Evolutionary conservation across 2,888 invertebrate species (phyloP).

Genomic region (Coelopa pilipes): DNA sequence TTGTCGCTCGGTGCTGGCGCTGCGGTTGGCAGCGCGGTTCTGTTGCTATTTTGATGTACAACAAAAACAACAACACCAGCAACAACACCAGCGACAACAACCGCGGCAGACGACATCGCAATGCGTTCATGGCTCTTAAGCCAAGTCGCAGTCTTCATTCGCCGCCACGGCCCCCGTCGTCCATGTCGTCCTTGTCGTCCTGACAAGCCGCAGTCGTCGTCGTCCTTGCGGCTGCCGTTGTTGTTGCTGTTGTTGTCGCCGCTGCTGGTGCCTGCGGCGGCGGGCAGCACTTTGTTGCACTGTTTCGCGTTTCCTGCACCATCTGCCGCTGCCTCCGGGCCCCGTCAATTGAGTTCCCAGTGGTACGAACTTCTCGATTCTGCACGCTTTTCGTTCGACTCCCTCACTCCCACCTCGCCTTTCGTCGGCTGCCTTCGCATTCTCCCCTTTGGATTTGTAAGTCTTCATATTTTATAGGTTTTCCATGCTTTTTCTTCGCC

Average conservation of each 20-base stretch:
- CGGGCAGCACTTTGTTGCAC: background rate
- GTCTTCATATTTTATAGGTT: slow-evolving; percentile 7
- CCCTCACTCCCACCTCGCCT: background rate
- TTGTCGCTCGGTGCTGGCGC: background rate
- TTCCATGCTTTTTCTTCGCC: background rate
- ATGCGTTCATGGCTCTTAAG: slow-evolving; percentile 14
- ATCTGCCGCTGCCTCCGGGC: no score
- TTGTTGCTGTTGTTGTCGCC: background rate
- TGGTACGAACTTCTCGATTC: background rate
- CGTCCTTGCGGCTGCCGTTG: background rate
- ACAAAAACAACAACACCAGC: background rate
- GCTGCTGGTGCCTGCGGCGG: background rate
- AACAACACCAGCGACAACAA: background rate
- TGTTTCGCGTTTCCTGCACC: background rate
- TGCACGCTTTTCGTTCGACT: background rate
- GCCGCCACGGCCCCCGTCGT: background rate
- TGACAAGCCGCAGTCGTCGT: slow-evolving; percentile 1
- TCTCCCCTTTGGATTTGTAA: background rate
- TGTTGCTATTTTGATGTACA: background rate
- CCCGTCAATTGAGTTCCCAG: slow-evolving; percentile 11
- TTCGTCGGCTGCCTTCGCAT: background rate
- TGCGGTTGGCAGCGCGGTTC: background rate
- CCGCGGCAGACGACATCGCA: background rate
- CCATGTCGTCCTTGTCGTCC: background rate
- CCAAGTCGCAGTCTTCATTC: slow-evolving; percentile 1